Conservation (phyloP, 2,797 vertebrate genomes). For the Pampus argenteus region DNA sequence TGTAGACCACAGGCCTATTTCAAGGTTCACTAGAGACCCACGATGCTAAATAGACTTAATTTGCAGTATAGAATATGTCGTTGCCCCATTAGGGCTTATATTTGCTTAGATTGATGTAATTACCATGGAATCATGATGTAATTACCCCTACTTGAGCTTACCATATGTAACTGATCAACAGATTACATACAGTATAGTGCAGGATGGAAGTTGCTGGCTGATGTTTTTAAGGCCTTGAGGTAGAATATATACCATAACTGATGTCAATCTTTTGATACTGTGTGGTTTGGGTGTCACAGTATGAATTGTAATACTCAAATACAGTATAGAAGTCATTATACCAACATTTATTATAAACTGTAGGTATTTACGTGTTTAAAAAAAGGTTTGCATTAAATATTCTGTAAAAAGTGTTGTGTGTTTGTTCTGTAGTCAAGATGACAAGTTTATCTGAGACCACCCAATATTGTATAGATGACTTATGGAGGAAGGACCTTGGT, state of each 20-base stretch:
- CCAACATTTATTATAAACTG: not conserved
- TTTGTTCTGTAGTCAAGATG: too few species aligned
- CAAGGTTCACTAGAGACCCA: constrained; percentile 57
- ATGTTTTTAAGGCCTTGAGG: not conserved
- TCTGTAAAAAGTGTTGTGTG: not conserved
- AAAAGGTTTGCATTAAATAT: not conserved
- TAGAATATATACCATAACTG: not conserved
- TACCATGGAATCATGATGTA: constrained; percentile 56
- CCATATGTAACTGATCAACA: constrained; percentile 58
- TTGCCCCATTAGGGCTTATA: constrained; percentile 18
- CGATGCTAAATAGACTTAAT: constrained; percentile 45
- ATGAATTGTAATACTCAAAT: not conserved
- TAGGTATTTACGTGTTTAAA: not conserved
- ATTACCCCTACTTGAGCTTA: constrained; percentile 55
- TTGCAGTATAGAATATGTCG: constrained; percentile 21
- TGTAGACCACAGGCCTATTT: constrained; percentile 54
- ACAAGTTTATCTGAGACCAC: constrained; percentile 8
- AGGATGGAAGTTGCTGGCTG: constrained; percentile 12
- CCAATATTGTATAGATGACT: constrained; percentile 18
- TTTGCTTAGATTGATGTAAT: constrained; percentile 51
- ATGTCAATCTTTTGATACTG: not conserved
- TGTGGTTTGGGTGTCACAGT: constrained; percentile 1
- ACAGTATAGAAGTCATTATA: not conserved
- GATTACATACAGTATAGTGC: constrained; percentile 24
- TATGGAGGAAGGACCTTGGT: constrained; percentile 16